A percentile compares a stretch with the other conserved stretches of the same genome.
Evolutionary conservation across 2,113 vertebrate genomes (phyloP).

Genomic region (Progne subis): DNA sequence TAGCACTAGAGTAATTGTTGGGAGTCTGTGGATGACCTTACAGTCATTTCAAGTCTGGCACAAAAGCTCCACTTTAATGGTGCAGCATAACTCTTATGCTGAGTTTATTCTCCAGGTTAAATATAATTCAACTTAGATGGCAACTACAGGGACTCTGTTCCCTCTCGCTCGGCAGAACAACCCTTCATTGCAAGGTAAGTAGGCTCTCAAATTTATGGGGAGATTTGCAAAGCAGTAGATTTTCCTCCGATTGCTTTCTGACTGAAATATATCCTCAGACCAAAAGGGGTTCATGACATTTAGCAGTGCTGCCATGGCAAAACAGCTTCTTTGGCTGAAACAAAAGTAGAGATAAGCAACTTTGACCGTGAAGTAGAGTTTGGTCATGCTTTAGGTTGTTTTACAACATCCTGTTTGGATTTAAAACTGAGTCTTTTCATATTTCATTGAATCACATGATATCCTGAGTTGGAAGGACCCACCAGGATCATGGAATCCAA

Average conservation of each 20-base stretch:
- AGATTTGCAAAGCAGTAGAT: background rate
- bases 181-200: background rate
- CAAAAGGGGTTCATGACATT: background rate
- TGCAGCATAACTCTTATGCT: background rate
- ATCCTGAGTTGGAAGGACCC: background rate
- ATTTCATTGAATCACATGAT: background rate
- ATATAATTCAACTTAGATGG: background rate
- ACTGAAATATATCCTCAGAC: background rate
- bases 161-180: background rate
- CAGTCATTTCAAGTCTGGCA: background rate
- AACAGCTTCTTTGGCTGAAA: background rate
- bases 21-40: background rate
- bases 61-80: background rate
- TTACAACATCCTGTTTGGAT: background rate
- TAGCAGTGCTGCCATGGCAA: background rate
- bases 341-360: background rate
- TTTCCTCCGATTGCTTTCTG: background rate
- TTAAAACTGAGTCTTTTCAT: background rate
- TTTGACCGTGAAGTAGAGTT: background rate
- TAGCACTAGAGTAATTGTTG: background rate
- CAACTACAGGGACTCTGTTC: background rate
- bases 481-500: background rate
- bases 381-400: background rate
- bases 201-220: background rate
- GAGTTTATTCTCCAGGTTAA: background rate